Evolutionary conservation across 2,888 invertebrate species (phyloP), one percentile per base, ranked within the genome.

Genomic region (Eledona agricola): DNA sequence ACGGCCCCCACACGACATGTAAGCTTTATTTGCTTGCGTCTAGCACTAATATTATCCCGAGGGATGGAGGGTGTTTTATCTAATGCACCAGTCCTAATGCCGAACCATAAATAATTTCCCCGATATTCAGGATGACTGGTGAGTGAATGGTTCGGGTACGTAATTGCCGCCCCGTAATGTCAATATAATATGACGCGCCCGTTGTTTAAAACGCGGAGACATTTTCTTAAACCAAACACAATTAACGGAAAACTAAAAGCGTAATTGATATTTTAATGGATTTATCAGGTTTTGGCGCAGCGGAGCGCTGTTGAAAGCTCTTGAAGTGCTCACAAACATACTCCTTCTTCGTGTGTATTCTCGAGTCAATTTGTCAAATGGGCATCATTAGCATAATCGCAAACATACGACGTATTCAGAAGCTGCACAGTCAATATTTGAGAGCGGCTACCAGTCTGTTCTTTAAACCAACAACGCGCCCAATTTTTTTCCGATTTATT

Each of bases 1-100:
- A 51, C 53, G 46, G 50, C 59, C 64, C 60, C 64, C 65, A 66
- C 55, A 54, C 55, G 57, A 60, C 63, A 62, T 66, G 67, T 67
- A 67, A 67, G 71, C 68, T 70, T 69, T 69, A 70, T 71, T 72
- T 71, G 71, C 63, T 64, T 63, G 64, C 59, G 58, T 53, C 63
- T 53, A 62, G 67, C 67, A 70, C 72, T 72, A 72, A 71, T 72
- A 72, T 72, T 72, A 71, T 71, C 72, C 70, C 68, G 40, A 32
- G 71, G 70, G 72, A 69, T 67, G 57, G 60, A 63, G 60, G 64
- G 63, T 61, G 60, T 66, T 68, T 66, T 67, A 69, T 71, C 69
- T 69, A 72, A 70, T 69, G 67, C 57, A 65, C 63, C 63, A 60
- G 62, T 62, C 64, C 64, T 60, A 64, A 62, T 63, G 58, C 58